Evolutionary conservation across 2,888 invertebrate genomes (phyloP), one percentile per base, ranked within the genome.

Genomic region (Lissocephala sabroskyi): DNA sequence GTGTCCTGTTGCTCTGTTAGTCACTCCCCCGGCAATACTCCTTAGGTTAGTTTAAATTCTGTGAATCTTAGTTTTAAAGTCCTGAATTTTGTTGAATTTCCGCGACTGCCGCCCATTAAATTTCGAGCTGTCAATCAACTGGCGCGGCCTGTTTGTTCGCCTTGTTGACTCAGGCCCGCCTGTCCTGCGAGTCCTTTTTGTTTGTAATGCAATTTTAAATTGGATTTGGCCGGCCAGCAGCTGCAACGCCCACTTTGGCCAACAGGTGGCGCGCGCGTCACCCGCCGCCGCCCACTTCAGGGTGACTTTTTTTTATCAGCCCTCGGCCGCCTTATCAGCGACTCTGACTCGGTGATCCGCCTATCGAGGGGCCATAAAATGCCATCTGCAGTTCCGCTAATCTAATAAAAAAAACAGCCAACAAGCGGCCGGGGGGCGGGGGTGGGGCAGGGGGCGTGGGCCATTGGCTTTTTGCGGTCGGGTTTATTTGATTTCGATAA

Each of bases 401-500:
- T 59, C 52, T 45, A 76, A 73, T 68, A 23, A n/a, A n/a, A n/a
- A n/a, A n/a, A n/a, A 23, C 23, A 23, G 23, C 23, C 4, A 23
- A 23, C 7, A 23, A 23, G 7, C 3, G 3, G 23, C 23, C 40
- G 6, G 41, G 14, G 16, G 13, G 33, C 30, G n/a, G n/a, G n/a
- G n/a, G n/a, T n/a, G n/a, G n/a, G n/a, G n/a, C n/a, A n/a, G n/a
- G n/a, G n/a, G n/a, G n/a, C n/a, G n/a, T n/a, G n/a, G n/a, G n/a
- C n/a, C n/a, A n/a, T n/a, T 10, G 39, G 32, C 50, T 52, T 55
- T 33, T 60, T 45, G 76, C 55, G 73, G 65, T 66, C 45, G 44
- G 52, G 42, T 51, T 51, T 67, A 58, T 73, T 68, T 68, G 77
- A 76, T 67, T 73, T 62, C 42, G 46, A 65, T 76, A 73, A 77